A percentile compares a stretch with the other conserved stretches of the same genome.
These are phyloP conservation scores for Drosophila meridiana DNA, from an alignment of 2,888 invertebrate genomes.

Conservation along the genomic window DNA sequence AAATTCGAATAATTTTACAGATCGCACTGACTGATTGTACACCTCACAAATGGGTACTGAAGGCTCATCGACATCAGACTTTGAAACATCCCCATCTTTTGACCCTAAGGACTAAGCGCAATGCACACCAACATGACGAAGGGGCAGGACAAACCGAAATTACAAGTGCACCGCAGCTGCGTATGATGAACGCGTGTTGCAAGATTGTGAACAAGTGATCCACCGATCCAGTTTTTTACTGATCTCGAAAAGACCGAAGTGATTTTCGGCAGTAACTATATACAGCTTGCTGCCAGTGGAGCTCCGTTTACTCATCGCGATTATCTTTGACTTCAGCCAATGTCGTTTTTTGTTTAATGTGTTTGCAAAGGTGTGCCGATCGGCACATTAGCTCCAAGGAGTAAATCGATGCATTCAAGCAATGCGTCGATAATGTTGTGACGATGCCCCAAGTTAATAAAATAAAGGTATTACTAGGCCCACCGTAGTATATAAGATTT, in stretches of 20 bases:
- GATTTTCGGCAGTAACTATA: slow-evolving; percentile 65
- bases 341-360: slow-evolving; percentile 38
- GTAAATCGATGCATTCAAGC: background rate
- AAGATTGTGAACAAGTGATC: slow-evolving; percentile 25
- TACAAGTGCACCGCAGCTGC: slow-evolving; percentile 48
- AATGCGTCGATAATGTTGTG: slow-evolving; percentile 2
- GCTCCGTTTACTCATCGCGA: slow-evolving; percentile 55
- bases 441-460: too few species aligned
- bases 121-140: background rate
- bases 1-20: slow-evolving; percentile 48
- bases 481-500: background rate
- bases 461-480: background rate
- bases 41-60: slow-evolving; percentile 43
- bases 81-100: background rate
- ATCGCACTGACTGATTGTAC: slow-evolving; percentile 70
- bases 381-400: slow-evolving; percentile 52
- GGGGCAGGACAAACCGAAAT: slow-evolving; percentile 42
- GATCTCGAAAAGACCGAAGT: slow-evolving; percentile 64
- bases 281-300: slow-evolving; percentile 34
- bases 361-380: slow-evolving; percentile 57
- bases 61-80: slow-evolving; percentile 9
- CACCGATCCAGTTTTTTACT: slow-evolving; percentile 15
- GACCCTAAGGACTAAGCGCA: background rate
- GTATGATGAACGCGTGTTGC: slow-evolving; percentile 32
- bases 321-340: slow-evolving; percentile 50